Evolutionary conservation across 2,797 vertebrate species (phyloP).

Genomic region (Lepilemur septentrionalis): DNA sequence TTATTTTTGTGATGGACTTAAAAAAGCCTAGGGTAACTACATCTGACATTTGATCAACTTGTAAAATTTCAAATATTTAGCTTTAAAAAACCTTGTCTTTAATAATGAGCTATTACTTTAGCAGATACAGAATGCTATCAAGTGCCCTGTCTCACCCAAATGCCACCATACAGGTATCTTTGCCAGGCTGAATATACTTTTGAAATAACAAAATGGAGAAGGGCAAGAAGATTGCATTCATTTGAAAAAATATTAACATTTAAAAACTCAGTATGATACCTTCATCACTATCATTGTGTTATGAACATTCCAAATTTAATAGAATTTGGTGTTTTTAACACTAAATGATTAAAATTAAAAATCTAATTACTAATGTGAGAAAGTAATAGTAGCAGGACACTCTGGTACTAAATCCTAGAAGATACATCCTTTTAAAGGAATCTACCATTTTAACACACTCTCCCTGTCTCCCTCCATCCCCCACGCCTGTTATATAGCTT

Average conservation of each 20-base stretch:
- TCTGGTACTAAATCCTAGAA: neutral
- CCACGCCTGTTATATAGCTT: neutral
- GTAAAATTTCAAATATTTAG: neutral
- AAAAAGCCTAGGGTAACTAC: neutral
- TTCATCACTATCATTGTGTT: neutral
- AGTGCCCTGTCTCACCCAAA: neutral
- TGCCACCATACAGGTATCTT: too few relatives aligned
- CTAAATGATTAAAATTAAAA: neutral
- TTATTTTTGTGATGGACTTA: neutral
- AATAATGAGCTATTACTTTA: neutral
- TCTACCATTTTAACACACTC: neutral
- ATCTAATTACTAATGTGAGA: neutral
- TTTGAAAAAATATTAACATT: slow-evolving; percentile 7
- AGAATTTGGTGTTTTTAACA: neutral
- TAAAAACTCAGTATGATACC: neutral
- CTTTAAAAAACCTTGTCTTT: neutral
- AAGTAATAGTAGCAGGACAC: neutral
- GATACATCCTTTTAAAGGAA: neutral
- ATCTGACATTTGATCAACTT: neutral
- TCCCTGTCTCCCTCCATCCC: too few relatives aligned
- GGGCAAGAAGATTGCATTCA: neutral
- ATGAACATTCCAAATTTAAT: neutral
- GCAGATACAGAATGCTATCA: neutral
- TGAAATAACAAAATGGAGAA: neutral
- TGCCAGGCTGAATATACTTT: neutral